Evolutionary conservation across 1,140 invertebrate species (phyloP), one percentile per base, ranked within the genome.

Genomic region (Brachionus calyciflorus): DNA sequence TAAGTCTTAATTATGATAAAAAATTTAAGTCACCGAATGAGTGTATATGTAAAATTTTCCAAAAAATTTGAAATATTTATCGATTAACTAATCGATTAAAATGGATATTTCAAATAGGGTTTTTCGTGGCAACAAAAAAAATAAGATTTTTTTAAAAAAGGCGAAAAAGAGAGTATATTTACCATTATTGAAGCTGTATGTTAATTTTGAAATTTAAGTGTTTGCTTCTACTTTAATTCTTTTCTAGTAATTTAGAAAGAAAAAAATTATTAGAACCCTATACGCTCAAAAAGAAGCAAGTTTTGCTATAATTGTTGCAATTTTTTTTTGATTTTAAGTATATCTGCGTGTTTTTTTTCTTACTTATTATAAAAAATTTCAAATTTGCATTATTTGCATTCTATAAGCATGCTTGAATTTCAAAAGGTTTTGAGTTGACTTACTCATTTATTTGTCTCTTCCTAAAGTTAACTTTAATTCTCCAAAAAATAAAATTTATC

Each of bases 161-260:
- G 33, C 17, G 19, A 19, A 40, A 60, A 53, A 60, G 37, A 37
- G 33, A n/a, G n/a, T n/a, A 28, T 55, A 63, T 41, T 65, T 65
- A 65, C 60, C 60, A 65, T 65, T 65, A 26, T 65, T 65, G 60
- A 65, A 65, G 60, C 60, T 65, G 60, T 65, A 65, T 65, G 21
- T 65, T 65, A 41, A 44, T 37, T 44, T 65, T 44, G 30, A 65
- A 65, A 6, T 65, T 65, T 60, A 60, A 30, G 33, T 33, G 30
- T 60, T 60, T 60, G 55, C 55, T 60, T 60, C 55, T 60, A 14
- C 37, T 37, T 33, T 60, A 37, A 33, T 41, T 37, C 30, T 37
- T 60, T 33, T 37, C 19, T 60, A 19, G 17, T 33, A 60, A 33
- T 60, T 28, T 19, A 33, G 30, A 37, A 4, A 37, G 33, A 60